Percentiles rank a stretch among this genome's conserved stretches.
phyloP scores from a whole-genome alignment of 2,888 invertebrate species.

The Resseliella maxima region DNA sequence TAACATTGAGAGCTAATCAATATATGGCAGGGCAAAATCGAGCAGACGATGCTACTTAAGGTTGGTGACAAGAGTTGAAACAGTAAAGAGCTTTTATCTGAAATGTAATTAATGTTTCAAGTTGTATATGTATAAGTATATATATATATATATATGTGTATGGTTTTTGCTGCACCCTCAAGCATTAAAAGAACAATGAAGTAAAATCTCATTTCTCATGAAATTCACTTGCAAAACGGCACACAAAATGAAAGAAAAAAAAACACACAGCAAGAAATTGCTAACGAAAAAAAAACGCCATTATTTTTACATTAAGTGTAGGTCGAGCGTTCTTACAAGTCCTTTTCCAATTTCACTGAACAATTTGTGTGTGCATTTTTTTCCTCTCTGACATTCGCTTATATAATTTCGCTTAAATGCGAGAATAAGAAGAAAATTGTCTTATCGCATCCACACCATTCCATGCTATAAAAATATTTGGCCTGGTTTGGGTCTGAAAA shows the following conservation, averaged over 20 bases:
- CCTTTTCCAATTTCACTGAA: neutral
- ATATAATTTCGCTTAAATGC: no score
- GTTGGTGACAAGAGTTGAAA: neutral
- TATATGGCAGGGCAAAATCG: no score
- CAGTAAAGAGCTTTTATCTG: neutral
- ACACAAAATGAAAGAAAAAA: neutral
- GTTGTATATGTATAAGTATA: no score
- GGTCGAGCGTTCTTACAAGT: neutral
- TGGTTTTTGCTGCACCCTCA: neutral
- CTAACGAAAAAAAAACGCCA: neutral
- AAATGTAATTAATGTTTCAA: neutral
- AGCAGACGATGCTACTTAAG: neutral
- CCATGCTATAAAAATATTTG: neutral
- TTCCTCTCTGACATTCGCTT: neutral
- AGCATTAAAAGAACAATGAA: neutral
- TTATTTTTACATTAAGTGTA: constrained; percentile 3
- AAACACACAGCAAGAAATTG: neutral
- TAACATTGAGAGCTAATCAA: neutral
- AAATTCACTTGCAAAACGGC: neutral
- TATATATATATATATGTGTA: no score
- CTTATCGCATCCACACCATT: neutral
- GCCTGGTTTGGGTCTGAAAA: neutral
- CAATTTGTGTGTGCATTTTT: neutral
- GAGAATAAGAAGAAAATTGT: neutral
- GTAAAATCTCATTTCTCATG: neutral